Base-by-base conservation (phyloP, 1,140 invertebrate genomes). In the roundworm (Caenorhabditis elegans) region DNA sequence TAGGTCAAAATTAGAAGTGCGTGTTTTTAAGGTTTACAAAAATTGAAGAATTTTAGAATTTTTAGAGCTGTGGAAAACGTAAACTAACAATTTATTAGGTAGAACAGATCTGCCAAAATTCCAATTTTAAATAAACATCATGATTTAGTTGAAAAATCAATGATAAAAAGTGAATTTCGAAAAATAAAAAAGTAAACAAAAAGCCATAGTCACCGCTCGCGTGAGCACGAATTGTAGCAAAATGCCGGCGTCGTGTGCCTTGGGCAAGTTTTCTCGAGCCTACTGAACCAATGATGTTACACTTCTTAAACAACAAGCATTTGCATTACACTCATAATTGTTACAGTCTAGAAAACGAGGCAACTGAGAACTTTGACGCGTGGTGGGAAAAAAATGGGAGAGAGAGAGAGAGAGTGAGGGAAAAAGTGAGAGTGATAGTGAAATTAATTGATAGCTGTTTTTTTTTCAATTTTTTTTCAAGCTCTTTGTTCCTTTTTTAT, bases 261-360 rank as follows among this genome's bases (percentile, higher is more conserved):
- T 3, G 60, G 34, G 3, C 60, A 43, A 70, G 60, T 70, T 70
- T 70, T 70, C 60, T 70, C 60, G 60, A 70, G 34, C 34, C 34
- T 39, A 70, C 60, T 39, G 34, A 70, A 70, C 34, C 60, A 70
- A 70, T 70, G 60, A 70, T 70, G 60, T 70, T 70, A 70, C 60
- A 70, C 60, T 70, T 70, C 34, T 70, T 70, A 39, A 70, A 70
- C 60, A 70, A 70, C 60, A 70, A 70, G 60, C 60, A 70, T 70
- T 70, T 70, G 60, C 60, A 70, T 70, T 70, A 70, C 60, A 70
- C 60, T 70, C 39, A 70, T 70, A 70, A 70, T 70, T 70, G 60
- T 70, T 70, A 70, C 60, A 70, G 60, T 70, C 34, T 70, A 22
- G n/a, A 70, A 70, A 34, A 3, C 24, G 55, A 60, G 3, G 55